These are phyloP conservation scores for Phrynosoma platyrhinos DNA, from an alignment of 2,113 vertebrate genomes.

Conservation along the genomic window DNA sequence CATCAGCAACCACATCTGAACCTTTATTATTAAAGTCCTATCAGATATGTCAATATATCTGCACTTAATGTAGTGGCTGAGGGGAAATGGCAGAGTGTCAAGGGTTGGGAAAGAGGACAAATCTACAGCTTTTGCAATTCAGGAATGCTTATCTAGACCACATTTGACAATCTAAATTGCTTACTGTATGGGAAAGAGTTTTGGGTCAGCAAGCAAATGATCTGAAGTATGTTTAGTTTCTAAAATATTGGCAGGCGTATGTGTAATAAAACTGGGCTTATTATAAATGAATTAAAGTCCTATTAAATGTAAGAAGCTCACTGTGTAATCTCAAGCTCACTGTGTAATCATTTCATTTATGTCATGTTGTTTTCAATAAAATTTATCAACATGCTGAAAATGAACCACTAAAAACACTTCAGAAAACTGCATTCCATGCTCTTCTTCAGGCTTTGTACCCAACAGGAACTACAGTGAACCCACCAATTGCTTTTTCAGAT, in stretches of 20 bases:
- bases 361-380: background rate
- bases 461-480: background rate
- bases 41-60: background rate
- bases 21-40: background rate
- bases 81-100: background rate
- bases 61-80: background rate
- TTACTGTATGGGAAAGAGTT: background rate
- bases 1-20: background rate
- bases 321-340: background rate
- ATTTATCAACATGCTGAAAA: background rate
- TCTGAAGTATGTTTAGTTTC: background rate
- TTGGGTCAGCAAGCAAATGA: background rate
- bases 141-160: too few relatives aligned
- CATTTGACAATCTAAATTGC: background rate
- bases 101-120: background rate
- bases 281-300: slow-evolving; percentile 6
- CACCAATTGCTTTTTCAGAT: background rate
- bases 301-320: background rate
- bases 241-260: background rate
- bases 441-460: background rate
- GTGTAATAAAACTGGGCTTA: background rate
- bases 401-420: rapidly evolving
- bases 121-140: background rate
- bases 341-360: background rate
- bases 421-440: background rate